Conservation (phyloP, 2,113 vertebrate species). For the Phrynocephalus versicolor region DNA sequence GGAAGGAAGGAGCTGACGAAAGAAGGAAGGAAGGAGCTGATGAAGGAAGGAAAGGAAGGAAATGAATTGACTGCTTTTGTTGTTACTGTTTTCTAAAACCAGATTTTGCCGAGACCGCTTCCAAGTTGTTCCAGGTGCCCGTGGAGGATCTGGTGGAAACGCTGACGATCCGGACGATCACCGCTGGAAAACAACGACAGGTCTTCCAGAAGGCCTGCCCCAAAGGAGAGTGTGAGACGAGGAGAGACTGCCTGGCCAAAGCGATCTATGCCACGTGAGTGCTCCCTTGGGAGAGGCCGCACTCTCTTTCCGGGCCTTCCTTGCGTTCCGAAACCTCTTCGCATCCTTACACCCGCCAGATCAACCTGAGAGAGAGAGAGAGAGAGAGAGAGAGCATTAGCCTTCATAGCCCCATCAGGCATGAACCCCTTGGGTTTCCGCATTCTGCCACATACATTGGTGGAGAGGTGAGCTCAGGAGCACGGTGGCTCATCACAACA, state of each 20-base stretch:
- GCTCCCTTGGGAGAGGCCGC: background rate
- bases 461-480: too few relatives aligned
- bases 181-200: slow-evolving; percentile 86
- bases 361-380: background rate
- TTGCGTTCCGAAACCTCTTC: background rate
- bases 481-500: too few relatives aligned
- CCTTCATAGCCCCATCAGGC: background rate
- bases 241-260: slow-evolving; percentile 95
- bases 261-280: slow-evolving; percentile 86
- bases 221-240: slow-evolving; percentile 82
- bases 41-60: too few relatives aligned
- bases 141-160: slow-evolving; percentile 76
- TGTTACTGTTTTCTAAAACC: background rate
- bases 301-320: background rate
- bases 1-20: too few relatives aligned
- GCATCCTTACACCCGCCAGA: background rate
- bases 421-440: background rate
- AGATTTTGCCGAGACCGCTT: slow-evolving; percentile 79
- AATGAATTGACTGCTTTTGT: too few relatives aligned
- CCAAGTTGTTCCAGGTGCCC: slow-evolving; percentile 80
- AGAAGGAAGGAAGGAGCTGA: too few relatives aligned
- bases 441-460: background rate
- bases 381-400: background rate
- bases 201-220: slow-evolving; percentile 88
- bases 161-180: slow-evolving; percentile 82